phyloP scores from a whole-genome alignment of 2,888 invertebrate genomes.

The Pyrrhosoma nymphula region DNA sequence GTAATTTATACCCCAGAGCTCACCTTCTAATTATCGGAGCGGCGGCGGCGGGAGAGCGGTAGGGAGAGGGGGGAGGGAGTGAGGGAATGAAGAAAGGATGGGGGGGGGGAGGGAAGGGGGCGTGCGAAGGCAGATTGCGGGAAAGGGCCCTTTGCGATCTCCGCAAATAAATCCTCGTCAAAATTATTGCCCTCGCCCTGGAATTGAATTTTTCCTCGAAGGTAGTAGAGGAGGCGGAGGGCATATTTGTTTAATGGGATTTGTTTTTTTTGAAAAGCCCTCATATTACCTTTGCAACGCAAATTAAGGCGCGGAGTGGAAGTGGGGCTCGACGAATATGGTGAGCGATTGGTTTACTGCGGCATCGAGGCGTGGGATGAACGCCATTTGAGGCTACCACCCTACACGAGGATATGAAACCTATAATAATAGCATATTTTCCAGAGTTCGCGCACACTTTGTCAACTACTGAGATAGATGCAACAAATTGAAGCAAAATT shows the following conservation, averaged over 20 bases:
- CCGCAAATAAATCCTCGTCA: neutral
- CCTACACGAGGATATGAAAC: neutral
- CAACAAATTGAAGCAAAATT: too few species aligned
- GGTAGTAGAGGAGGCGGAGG: neutral
- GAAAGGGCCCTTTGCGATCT: neutral
- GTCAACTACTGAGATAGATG: too few species aligned
- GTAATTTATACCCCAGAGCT: constrained; percentile 46
- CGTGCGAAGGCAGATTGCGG: neutral
- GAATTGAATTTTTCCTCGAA: neutral
- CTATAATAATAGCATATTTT: neutral
- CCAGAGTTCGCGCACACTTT: too few species aligned
- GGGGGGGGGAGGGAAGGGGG: too few species aligned
- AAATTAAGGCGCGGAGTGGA: neutral
- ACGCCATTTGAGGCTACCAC: neutral
- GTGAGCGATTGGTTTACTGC: neutral
- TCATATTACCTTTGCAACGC: neutral
- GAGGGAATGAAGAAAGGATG: too few species aligned
- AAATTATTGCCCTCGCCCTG: neutral
- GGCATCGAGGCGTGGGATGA: neutral
- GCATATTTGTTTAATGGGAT: neutral
- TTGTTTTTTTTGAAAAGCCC: neutral
- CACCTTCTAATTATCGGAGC: constrained; percentile 31
- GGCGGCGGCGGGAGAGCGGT: neutral
- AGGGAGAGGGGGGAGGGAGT: neutral
- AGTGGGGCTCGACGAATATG: neutral